Conservation (phyloP, 2,797 vertebrate genomes). For the Natrix natrix region DNA sequence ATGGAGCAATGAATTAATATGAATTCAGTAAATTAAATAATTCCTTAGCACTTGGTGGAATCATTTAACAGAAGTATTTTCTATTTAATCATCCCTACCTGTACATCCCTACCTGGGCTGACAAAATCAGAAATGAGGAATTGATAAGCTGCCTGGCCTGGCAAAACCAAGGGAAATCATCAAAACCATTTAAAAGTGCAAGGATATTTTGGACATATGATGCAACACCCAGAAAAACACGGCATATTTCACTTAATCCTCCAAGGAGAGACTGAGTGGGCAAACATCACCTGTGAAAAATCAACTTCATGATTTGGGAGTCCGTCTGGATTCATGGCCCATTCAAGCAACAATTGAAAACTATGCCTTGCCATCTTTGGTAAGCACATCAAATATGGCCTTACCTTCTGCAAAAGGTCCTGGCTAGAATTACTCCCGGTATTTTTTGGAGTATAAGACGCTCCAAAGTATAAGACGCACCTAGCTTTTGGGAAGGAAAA, state of each 20-base stretch:
- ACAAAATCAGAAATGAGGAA: too few species aligned
- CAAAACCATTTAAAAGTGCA: too few species aligned
- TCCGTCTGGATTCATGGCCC: background rate
- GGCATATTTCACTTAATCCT: too few species aligned
- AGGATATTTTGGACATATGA: too few species aligned
- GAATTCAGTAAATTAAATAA: constrained; percentile 5
- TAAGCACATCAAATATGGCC: background rate
- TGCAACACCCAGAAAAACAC: too few species aligned
- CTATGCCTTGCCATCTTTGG: background rate
- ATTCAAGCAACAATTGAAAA: background rate
- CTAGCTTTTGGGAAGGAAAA: too few species aligned
- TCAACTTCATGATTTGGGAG: background rate
- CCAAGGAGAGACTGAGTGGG: background rate
- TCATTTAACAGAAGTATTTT: background rate
- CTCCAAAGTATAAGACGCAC: too few species aligned
- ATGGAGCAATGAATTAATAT: background rate
- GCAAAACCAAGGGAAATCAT: too few species aligned
- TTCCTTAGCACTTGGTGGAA: background rate
- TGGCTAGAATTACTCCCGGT: background rate
- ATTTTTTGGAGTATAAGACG: too few species aligned
- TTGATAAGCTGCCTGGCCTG: too few species aligned
- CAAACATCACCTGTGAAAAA: background rate
- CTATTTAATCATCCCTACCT: background rate
- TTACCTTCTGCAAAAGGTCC: background rate
- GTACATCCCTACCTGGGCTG: too few species aligned